Evolutionary conservation across 2,113 vertebrate genomes (phyloP).

Genomic region (Pangasianodon gigas): DNA sequence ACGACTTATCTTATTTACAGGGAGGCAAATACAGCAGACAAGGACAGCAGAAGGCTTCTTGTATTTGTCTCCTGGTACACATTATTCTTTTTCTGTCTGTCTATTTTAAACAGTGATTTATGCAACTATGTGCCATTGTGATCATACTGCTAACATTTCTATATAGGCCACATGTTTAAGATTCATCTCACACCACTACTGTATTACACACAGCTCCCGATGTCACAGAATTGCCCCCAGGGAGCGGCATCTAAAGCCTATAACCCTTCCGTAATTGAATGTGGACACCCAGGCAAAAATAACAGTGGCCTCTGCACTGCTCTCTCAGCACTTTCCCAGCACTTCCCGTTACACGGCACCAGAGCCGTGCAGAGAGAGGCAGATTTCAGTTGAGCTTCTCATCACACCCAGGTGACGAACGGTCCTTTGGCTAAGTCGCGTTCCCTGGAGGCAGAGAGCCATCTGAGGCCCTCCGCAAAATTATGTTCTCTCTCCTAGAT

Average conservation of each 20-base stretch:
- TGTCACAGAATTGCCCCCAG: conserved; percentile 1
- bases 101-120: neutral
- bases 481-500: neutral
- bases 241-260: conserved; percentile 43
- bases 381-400: conserved; percentile 24
- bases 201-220: neutral
- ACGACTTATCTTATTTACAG: conserved; percentile 13
- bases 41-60: conserved; percentile 1
- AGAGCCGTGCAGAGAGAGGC: neutral
- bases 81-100: neutral
- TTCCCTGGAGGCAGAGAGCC: neutral
- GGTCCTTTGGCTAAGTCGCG: conserved; percentile 23
- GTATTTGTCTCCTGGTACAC: neutral
- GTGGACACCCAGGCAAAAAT: conserved; percentile 42
- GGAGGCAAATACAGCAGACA: conserved; percentile 26
- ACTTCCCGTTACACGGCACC: neutral
- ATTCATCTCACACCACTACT: conserved; percentile 18
- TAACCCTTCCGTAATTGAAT: conserved; percentile 47
- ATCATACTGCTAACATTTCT: neutral
- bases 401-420: conserved; percentile 24
- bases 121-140: neutral
- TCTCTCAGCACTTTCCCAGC: conserved; percentile 18
- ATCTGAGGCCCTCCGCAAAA: neutral
- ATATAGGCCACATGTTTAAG: neutral
- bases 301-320: conserved; percentile 15